Base-by-base conservation (phyloP, 2,113 vertebrate genomes). In the Clarias magur region DNA sequence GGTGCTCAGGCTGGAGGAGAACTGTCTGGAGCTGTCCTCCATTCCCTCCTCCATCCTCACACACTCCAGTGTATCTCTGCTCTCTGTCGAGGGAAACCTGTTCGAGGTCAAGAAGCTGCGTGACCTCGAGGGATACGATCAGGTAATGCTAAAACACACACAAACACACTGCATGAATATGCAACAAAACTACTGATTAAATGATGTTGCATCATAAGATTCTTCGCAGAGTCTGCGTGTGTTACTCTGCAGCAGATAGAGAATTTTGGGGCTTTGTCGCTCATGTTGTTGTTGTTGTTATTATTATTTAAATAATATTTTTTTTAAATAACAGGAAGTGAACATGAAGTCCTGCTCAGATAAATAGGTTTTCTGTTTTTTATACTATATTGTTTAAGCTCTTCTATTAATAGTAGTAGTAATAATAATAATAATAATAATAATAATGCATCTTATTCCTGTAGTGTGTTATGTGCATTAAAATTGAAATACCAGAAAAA, bases 41-140 rank as follows among this genome's bases (percentile, higher is more conserved):
- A 95, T 99, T 90, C 98, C 98, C 19, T 88, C 92, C 25, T 96
- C 96, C 86, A 96, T 99, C 92, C 96, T 99, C 89, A 94, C 93
- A 0, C 94, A 97, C 86, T 99, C 98, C 19, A 97, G 96, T 90
- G 97, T 99, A 89, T 98, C 97, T n/a, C 93, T 99, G 85, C 96
- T 99, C 90, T 97, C 97, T 56, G 93, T 99, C 86, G 98, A 99
- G 92, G 98, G 98, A 67, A 99, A 99, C 92, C 96, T 99, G 89
- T 99, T 99, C 86, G 98, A 99, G 90, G 98, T 99, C 88, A 99
- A 97, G 94, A 95, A 93, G 1, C 95, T 99, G 62, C 90, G 96
- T 90, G 98, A 99, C 92, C 93, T 99, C 86, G 96, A 98, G 7
- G 98, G 98, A 60, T 99, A 99, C 21, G 98, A 99, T 63, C 95